Percentiles rank a stretch among this genome's conserved stretches.
phyloP scores from a whole-genome alignment of 2,888 invertebrate species.

The Limnephilus marmoratus region DNA sequence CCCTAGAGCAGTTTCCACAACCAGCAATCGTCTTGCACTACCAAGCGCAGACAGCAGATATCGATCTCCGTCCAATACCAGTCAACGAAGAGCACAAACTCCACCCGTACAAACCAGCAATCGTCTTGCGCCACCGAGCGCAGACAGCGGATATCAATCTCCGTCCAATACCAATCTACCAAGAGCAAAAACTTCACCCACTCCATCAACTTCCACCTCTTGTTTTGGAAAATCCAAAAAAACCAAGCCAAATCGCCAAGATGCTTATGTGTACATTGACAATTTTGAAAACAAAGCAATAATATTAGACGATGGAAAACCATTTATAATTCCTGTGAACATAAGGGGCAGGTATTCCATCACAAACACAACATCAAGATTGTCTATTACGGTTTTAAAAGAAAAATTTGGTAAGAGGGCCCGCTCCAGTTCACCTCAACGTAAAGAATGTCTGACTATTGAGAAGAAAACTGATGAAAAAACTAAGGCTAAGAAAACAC shows the following conservation, averaged over 20 bases:
- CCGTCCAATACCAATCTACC: neutral
- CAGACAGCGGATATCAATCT: constrained; percentile 7
- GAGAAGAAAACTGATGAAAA: neutral
- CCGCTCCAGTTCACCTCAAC: neutral
- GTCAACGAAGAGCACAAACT: neutral
- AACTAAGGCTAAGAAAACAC: neutral
- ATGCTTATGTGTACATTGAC: constrained; percentile 34
- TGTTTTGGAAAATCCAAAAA: constrained; percentile 4
- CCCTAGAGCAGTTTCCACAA: neutral
- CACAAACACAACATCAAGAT: neutral
- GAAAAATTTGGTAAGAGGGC: constrained; percentile 32
- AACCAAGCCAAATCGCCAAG: neutral
- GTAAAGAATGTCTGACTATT: neutral
- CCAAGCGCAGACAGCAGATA: neutral
- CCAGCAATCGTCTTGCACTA: neutral
- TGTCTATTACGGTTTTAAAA: constrained; percentile 33
- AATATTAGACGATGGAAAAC: constrained; percentile 36
- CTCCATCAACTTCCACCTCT: neutral
- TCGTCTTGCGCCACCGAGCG: neutral
- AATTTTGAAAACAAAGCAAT: neutral
- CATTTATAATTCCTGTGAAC: constrained; percentile 16
- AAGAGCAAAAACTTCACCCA: neutral
- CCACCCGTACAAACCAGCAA: neutral
- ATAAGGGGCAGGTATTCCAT: constrained; percentile 32
- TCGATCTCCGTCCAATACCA: neutral